Conservation (phyloP, 2,888 invertebrate species). For the Dicyrtomina minuta region DNA sequence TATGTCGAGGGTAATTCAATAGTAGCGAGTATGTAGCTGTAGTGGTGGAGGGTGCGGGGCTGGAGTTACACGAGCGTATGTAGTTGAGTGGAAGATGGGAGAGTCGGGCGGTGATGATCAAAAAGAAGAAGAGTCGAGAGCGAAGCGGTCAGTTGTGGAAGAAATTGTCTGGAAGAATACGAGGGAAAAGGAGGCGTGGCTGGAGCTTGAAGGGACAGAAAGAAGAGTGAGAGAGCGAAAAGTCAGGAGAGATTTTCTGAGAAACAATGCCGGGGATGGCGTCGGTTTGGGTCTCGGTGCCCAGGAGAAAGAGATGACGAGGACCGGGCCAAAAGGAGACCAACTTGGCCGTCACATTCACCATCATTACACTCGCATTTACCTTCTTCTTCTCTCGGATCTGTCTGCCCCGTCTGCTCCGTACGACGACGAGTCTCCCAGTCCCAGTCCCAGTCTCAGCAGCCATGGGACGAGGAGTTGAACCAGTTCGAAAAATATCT, state of each 20-base stretch:
- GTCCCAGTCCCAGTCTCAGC: too few species aligned
- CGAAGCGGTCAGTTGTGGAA: constrained; percentile 45
- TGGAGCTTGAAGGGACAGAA: constrained; percentile 23
- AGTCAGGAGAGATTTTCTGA: constrained; percentile 49
- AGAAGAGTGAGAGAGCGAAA: not conserved
- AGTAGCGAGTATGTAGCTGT: too few species aligned
- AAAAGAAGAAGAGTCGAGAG: constrained; percentile 35
- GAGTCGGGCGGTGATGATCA: constrained; percentile 20
- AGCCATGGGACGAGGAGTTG: too few species aligned
- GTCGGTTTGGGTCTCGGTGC: constrained; percentile 30
- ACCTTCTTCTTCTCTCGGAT: not conserved
- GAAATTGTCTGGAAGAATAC: constrained; percentile 52
- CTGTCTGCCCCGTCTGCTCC: too few species aligned
- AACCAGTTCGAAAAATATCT: too few species aligned
- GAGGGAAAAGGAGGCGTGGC: constrained; percentile 52
- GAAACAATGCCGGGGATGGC: constrained; percentile 48
- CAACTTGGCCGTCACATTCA: constrained; percentile 1
- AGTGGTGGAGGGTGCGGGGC: too few species aligned
- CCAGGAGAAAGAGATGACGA: constrained; percentile 10
- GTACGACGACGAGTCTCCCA: too few species aligned
- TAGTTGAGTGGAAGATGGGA: not conserved
- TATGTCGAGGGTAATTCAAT: too few species aligned
- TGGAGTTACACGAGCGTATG: not conserved
- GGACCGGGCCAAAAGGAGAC: constrained; percentile 26
- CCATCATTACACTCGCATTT: constrained; percentile 5